These are phyloP conservation scores for Amblyornis subalaris DNA, from an alignment of 2,113 vertebrate genomes.

Conservation along the genomic window DNA sequence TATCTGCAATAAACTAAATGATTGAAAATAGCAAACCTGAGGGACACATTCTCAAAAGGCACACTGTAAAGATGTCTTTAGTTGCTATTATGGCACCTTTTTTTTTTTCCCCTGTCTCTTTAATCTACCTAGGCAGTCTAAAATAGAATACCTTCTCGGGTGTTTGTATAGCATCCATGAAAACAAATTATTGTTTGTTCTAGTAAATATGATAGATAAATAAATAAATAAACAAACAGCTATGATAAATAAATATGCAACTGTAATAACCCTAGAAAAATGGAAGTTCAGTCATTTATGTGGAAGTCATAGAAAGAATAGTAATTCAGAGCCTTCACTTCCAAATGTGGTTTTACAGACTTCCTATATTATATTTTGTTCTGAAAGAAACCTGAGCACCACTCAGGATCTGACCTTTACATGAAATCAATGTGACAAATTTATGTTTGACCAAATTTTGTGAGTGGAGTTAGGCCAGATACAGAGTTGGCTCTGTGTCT, in stretches of 20 bases:
- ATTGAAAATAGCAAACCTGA: not conserved
- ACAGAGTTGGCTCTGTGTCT: not conserved
- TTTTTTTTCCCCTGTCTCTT: not conserved
- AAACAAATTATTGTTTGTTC: not conserved
- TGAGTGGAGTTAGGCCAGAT: not conserved
- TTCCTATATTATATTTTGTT: not conserved
- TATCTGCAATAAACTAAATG: not conserved
- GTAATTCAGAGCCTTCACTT: not conserved
- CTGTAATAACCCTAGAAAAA: not conserved
- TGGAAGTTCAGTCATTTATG: not conserved
- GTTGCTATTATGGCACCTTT: not conserved
- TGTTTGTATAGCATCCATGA: not conserved
- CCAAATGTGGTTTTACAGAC: not conserved
- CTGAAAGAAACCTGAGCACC: not conserved
- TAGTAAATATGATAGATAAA: not conserved
- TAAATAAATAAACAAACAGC: not conserved
- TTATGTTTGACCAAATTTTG: slow-evolving; percentile 11
- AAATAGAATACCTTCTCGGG: not conserved
- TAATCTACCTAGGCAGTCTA: not conserved
- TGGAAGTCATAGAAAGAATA: not conserved
- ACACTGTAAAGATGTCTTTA: not conserved
- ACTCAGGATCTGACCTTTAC: not conserved
- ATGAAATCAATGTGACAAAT: not conserved
- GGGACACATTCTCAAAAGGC: not conserved
- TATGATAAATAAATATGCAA: not conserved